These are phyloP conservation scores for Menidia menidia DNA, from an alignment of 2,797 vertebrate species.

Conservation along the genomic window DNA sequence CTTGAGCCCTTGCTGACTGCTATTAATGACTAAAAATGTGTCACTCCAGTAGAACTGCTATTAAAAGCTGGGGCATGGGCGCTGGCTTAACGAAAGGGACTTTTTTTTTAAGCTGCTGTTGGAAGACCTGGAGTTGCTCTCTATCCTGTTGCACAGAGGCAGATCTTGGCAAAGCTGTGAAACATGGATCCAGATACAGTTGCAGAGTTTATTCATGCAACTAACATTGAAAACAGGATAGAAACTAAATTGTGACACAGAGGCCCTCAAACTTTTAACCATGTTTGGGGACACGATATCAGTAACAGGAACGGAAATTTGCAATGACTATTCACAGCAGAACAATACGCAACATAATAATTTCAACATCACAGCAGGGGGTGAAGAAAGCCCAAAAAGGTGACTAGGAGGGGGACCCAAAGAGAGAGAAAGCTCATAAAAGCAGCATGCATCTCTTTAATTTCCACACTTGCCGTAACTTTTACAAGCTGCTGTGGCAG, in stretches of 20 bases:
- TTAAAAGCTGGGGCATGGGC: conserved; percentile 56
- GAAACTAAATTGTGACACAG: conserved; percentile 35
- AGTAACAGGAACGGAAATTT: conserved; percentile 7
- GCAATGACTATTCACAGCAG: conserved; percentile 39
- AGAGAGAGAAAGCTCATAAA: conserved; percentile 74
- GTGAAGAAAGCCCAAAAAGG: conserved; percentile 11
- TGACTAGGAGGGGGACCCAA: not conserved
- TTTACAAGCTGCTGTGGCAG: conserved; percentile 78
- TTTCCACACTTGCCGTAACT: conserved; percentile 72
- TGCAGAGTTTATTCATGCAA: conserved; percentile 67
- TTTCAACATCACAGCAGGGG: conserved; percentile 37
- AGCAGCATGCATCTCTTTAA: conserved; percentile 77
- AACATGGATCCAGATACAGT: conserved; percentile 66
- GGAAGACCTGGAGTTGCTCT: conserved; percentile 61
- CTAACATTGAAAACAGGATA: conserved; percentile 63
- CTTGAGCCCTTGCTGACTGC: conserved; percentile 50
- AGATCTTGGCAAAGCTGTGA: conserved; percentile 39
- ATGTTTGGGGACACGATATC: conserved; percentile 14
- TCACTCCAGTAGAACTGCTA: conserved; percentile 52
- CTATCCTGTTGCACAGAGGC: conserved; percentile 44
- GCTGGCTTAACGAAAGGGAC: conserved; percentile 52
- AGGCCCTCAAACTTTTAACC: conserved; percentile 42
- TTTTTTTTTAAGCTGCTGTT: conserved; percentile 47
- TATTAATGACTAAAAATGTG: conserved; percentile 58
- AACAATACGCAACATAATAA: conserved; percentile 41